Evolutionary conservation across 2,888 invertebrate species (phyloP), one percentile per base, ranked within the genome.

Genomic region (Crossocerus cetratus): DNA sequence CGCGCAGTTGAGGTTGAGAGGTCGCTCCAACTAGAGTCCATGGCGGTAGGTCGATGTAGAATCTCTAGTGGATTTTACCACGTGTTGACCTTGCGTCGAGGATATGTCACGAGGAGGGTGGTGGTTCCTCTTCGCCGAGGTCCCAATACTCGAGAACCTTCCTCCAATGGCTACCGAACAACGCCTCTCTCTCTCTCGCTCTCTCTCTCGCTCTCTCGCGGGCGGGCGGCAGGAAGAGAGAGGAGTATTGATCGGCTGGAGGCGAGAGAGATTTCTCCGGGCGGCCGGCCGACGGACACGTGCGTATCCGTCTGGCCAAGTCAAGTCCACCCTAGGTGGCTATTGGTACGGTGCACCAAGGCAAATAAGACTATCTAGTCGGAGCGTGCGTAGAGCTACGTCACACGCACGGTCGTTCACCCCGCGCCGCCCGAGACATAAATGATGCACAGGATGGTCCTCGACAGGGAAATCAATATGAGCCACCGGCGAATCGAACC

Each of bases 361-460:
- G 32, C 32, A 32, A 32, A 32, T 32, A 32, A 32, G 32, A 32
- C 32, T 32, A n/a, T n/a, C n/a, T n/a, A 44, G 42, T 42, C 18
- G 18, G 14, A 23, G 23, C 20, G 20, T 42, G 64, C 64, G 56
- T 42, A 56, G 44, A 21, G 45, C 45, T 32, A 56, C 56, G 68
- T 68, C 65, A 21, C 64, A 64, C 65, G 57, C 65, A 67, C 68
- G 22, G 64, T 68, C 14, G 44, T 16, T 54, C 21, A 49, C 49
- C 53, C 20, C 32, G 5, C 32, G 5, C 32, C 32, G 32, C 8
- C 32, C 8, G 32, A 32, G 32, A 32, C 32, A 32, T 32, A 32
- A 32, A 32, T 18, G 45, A 56, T 23, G 42, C n/a, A 21, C 55
- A 61, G 55, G 55, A n/a, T 69, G 21, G 55, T 18, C 54, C 32